Percentiles rank a stretch among this genome's conserved stretches.
phyloP scores from a whole-genome alignment of 1,140 invertebrate genomes.

The Hydropsyche tenuis region DNA sequence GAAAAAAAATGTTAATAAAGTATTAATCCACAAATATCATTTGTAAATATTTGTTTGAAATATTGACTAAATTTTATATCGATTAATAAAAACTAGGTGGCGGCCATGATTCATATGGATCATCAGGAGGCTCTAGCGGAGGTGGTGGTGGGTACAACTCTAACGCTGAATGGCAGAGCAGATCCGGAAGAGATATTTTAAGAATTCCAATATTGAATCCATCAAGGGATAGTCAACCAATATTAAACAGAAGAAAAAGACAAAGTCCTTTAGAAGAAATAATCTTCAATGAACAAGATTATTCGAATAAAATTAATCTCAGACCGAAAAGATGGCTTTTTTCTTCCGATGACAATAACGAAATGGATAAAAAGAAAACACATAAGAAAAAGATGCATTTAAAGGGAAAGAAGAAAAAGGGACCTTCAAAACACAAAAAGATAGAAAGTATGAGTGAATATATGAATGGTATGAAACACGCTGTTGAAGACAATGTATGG shows the following conservation, averaged over 20 bases:
- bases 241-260: conserved; percentile 49
- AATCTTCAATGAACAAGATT: conserved; percentile 35
- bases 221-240: conserved; percentile 32
- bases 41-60: not conserved
- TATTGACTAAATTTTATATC: conserved; percentile 7
- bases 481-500: conserved; percentile 58
- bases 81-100: too few species aligned
- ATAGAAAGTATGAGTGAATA: conserved; percentile 51
- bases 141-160: conserved; percentile 57
- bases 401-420: conserved; percentile 56
- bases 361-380: conserved; percentile 51
- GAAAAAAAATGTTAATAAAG: not conserved
- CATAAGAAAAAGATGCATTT: conserved; percentile 43
- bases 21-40: not conserved
- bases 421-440: conserved; percentile 52
- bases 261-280: conserved; percentile 22
- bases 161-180: conserved; percentile 60
- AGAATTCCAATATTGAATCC: conserved; percentile 10
- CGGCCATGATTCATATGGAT: not conserved
- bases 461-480: conserved; percentile 52
- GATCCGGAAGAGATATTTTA: conserved; percentile 54
- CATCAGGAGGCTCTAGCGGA: conserved; percentile 43
- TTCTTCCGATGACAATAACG: not conserved
- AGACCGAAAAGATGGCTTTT: conserved; percentile 7
- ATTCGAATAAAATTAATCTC: not conserved